A percentile compares a stretch with the other conserved stretches of the same genome.
phyloP scores from a whole-genome alignment of 2,113 vertebrate genomes.

The Xiphorhynchus elegans region DNA sequence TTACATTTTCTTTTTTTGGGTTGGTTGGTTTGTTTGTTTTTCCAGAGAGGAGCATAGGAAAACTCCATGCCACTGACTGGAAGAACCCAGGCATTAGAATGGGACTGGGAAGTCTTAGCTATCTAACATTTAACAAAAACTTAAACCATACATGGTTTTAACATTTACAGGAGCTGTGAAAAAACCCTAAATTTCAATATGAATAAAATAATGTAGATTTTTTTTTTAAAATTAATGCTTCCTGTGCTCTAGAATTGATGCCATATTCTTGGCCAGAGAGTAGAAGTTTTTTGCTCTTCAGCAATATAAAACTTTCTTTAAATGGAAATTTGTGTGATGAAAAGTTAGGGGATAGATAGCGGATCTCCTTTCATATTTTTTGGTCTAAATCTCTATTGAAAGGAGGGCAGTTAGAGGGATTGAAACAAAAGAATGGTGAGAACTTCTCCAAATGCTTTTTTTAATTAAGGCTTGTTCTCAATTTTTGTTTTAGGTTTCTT shows the following conservation, averaged over 20 bases:
- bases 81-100: not conserved
- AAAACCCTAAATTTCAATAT: not conserved
- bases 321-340: not conserved
- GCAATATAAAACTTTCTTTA: not conserved
- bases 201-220: not conserved
- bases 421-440: not conserved
- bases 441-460: not conserved
- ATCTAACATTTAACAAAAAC: not conserved
- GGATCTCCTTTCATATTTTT: not conserved
- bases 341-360: not conserved
- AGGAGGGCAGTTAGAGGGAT: not conserved
- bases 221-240: not conserved
- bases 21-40: not conserved
- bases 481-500: constrained; percentile 83
- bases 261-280: not conserved
- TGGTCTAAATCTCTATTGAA: not conserved
- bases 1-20: not conserved
- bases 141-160: not conserved
- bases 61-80: not conserved
- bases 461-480: not conserved
- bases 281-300: not conserved
- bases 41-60: not conserved
- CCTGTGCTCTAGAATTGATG: not conserved
- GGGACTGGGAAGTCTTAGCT: not conserved
- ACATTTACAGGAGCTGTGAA: not conserved